Conservation (phyloP, 2,113 vertebrate genomes). For the Hoplias malabaricus region DNA sequence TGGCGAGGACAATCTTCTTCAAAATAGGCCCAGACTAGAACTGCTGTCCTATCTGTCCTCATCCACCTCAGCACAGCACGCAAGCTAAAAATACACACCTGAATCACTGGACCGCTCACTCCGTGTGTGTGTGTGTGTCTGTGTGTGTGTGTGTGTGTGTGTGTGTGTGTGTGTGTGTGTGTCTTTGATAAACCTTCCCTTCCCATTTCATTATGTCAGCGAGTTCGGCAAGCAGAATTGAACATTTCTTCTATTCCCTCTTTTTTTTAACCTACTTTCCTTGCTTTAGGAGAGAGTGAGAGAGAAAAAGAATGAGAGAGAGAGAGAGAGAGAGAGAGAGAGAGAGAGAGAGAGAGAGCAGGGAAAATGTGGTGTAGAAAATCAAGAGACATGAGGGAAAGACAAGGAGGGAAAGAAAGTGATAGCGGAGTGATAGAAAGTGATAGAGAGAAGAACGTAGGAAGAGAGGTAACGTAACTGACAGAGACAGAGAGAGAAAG, state of each 20-base stretch:
- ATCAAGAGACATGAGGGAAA: background rate
- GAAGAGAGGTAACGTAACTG: background rate
- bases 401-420: background rate
- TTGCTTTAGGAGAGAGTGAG: background rate
- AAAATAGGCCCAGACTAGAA: constrained; percentile 29
- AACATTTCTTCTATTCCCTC: background rate
- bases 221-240: constrained; percentile 24
- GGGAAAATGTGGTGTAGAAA: no score
- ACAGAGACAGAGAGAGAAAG: background rate
- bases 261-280: background rate
- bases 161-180: background rate
- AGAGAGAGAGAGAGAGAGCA: background rate
- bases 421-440: background rate
- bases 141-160: background rate
- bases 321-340: background rate
- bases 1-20: constrained; percentile 11
- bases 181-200: constrained; percentile 10
- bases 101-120: constrained; percentile 18
- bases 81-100: constrained; percentile 39
- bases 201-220: constrained; percentile 22
- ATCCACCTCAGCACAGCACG: constrained; percentile 7
- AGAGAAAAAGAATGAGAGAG: background rate
- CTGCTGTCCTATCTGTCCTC: constrained; percentile 21
- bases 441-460: constrained; percentile 11
- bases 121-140: background rate